These are phyloP conservation scores for Eucera pruinosa DNA, from an alignment of 2,888 invertebrate genomes.

Conservation along the genomic window DNA sequence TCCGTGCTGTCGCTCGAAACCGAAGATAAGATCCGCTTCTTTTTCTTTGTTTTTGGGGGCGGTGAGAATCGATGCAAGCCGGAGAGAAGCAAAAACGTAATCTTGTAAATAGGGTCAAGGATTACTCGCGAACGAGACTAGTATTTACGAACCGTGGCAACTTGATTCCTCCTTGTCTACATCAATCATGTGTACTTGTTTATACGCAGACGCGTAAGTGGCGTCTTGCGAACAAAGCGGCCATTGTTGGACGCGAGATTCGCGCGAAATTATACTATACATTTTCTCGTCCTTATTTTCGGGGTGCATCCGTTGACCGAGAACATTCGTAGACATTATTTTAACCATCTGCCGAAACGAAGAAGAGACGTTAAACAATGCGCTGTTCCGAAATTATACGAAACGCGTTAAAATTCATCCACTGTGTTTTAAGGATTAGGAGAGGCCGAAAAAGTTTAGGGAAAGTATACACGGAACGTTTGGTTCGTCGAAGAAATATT, in stretches of 20 bases:
- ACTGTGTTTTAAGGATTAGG: too few relatives aligned
- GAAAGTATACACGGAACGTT: too few relatives aligned
- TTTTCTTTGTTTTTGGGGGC: too few relatives aligned
- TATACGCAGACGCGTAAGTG: conserved; percentile 48
- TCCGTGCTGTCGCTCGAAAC: too few relatives aligned
- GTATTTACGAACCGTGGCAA: conserved; percentile 53
- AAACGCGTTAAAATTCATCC: too few relatives aligned
- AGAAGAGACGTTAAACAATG: not conserved
- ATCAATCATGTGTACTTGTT: conserved; percentile 22
- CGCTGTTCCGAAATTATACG: not conserved
- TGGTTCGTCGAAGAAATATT: too few relatives aligned
- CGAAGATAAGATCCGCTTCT: too few relatives aligned
- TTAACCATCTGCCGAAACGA: too few relatives aligned
- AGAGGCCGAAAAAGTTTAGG: too few relatives aligned
- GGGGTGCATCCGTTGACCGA: not conserved
- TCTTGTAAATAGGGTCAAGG: conserved; percentile 56
- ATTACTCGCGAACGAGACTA: conserved; percentile 44
- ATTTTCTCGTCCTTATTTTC: conserved; percentile 30
- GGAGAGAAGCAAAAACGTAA: too few relatives aligned
- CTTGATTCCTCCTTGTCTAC: conserved; percentile 31
- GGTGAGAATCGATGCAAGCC: too few relatives aligned
- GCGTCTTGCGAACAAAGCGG: conserved; percentile 60
- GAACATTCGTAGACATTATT: not conserved
- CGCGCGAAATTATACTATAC: conserved; percentile 9
- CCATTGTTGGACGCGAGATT: conserved; percentile 55